Conservation (phyloP, 2,888 invertebrate species). For the Phasia obesa region DNA sequence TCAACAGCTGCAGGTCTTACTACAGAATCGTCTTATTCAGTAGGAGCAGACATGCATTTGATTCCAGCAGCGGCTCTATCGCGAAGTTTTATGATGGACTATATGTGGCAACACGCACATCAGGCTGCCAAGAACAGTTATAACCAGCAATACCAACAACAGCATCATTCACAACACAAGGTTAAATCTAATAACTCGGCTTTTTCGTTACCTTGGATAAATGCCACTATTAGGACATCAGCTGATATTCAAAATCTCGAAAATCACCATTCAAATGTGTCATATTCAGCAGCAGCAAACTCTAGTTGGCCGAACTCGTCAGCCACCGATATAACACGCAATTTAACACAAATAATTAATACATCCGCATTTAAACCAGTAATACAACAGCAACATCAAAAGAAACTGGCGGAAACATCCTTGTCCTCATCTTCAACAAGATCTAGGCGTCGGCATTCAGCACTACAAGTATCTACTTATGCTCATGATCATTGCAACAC, state of each 20-base stretch:
- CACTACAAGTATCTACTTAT: slow-evolving; percentile 23
- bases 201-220: slow-evolving; percentile 86
- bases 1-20: slow-evolving; percentile 69
- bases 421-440: not conserved
- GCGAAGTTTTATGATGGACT: slow-evolving; percentile 88
- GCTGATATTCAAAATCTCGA: slow-evolving; percentile 44
- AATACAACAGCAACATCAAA: slow-evolving; percentile 57
- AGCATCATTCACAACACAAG: slow-evolving; percentile 72
- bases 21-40: slow-evolving; percentile 74
- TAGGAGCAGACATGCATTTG: slow-evolving; percentile 49
- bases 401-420: slow-evolving; percentile 49
- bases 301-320: slow-evolving; percentile 1
- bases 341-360: slow-evolving; percentile 75
- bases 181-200: slow-evolving; percentile 74
- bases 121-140: slow-evolving; percentile 74
- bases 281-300: slow-evolving; percentile 26
- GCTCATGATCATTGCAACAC: not conserved
- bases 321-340: slow-evolving; percentile 62
- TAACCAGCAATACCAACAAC: slow-evolving; percentile 61
- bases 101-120: slow-evolving; percentile 88
- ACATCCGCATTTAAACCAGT: slow-evolving; percentile 79
- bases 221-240: slow-evolving; percentile 77
- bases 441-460: slow-evolving; percentile 47
- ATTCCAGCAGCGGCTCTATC: slow-evolving; percentile 84
- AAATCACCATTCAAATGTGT: slow-evolving; percentile 6